These are phyloP conservation scores for Drosophila kohkoa DNA, from an alignment of 1,140 invertebrate species.

Conservation along the genomic window DNA sequence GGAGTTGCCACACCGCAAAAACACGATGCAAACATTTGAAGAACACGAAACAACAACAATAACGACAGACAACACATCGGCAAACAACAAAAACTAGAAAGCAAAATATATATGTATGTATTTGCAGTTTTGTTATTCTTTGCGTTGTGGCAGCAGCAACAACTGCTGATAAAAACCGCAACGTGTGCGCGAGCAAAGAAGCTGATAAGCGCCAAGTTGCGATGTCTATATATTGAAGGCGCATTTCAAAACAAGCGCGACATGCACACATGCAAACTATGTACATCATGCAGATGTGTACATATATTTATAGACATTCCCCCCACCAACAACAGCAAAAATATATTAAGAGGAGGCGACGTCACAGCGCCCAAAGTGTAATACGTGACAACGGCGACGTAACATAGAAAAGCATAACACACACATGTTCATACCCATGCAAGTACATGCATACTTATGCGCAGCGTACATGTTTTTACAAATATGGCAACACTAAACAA, in stretches of 20 bases:
- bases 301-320: conserved; percentile 26
- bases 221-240: background rate
- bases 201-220: conserved; percentile 36
- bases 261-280: background rate
- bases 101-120: conserved; percentile 20
- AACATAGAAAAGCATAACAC: conserved; percentile 34
- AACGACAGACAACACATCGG: too few species aligned
- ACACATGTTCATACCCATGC: background rate
- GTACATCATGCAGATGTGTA: background rate
- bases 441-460: background rate
- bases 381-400: conserved; percentile 66
- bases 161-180: conserved; percentile 40
- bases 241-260: conserved; percentile 24
- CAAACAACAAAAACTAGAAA: background rate
- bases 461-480: background rate
- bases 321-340: background rate
- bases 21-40: conserved; percentile 30
- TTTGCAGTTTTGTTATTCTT: conserved; percentile 44
- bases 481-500: background rate
- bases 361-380: conserved; percentile 27
- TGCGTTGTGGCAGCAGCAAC: conserved; percentile 17
- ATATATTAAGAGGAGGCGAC: background rate
- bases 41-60: background rate
- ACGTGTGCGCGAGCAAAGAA: conserved; percentile 34
- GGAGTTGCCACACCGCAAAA: conserved; percentile 61